These are phyloP conservation scores for Propsilocerus akamusi DNA, from an alignment of 1,140 invertebrate species.

Conservation along the genomic window DNA sequence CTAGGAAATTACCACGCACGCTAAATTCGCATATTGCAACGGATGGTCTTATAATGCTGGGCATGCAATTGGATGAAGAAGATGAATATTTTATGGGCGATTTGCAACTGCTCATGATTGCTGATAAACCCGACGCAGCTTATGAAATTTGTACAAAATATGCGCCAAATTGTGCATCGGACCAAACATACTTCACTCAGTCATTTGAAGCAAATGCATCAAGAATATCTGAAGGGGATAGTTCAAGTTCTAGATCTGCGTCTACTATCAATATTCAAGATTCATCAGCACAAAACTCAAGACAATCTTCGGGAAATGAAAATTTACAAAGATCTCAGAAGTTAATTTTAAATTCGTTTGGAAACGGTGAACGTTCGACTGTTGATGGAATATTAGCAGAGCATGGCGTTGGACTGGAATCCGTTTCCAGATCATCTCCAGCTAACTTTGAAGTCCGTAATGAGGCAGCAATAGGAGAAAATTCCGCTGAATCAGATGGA, in stretches of 20 bases:
- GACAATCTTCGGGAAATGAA: neutral
- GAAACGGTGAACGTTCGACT: neutral
- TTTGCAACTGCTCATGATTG: slow-evolving; percentile 53
- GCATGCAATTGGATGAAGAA: slow-evolving; percentile 46
- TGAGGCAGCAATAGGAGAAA: neutral
- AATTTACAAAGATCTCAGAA: neutral
- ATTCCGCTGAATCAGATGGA: neutral
- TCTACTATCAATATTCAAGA: neutral
- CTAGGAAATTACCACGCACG: slow-evolving; percentile 33
- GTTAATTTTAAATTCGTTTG: too few relatives aligned
- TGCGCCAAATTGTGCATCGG: slow-evolving; percentile 37
- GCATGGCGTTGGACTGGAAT: too few relatives aligned
- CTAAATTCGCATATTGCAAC: slow-evolving; percentile 35
- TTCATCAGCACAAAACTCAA: neutral
- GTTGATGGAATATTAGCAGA: too few relatives aligned
- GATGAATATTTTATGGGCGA: slow-evolving; percentile 38
- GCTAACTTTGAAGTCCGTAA: too few relatives aligned
- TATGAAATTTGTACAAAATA: slow-evolving; percentile 53
- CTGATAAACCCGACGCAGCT: slow-evolving; percentile 52
- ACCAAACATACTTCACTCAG: too few relatives aligned
- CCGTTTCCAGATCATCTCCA: too few relatives aligned
- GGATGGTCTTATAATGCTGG: slow-evolving; percentile 50
- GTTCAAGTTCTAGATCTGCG: neutral
- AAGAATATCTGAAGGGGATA: too few relatives aligned
- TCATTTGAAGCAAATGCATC: slow-evolving; percentile 3